Base-by-base conservation (phyloP, 2,888 invertebrate species). In the Drosophila multiciliata region DNA sequence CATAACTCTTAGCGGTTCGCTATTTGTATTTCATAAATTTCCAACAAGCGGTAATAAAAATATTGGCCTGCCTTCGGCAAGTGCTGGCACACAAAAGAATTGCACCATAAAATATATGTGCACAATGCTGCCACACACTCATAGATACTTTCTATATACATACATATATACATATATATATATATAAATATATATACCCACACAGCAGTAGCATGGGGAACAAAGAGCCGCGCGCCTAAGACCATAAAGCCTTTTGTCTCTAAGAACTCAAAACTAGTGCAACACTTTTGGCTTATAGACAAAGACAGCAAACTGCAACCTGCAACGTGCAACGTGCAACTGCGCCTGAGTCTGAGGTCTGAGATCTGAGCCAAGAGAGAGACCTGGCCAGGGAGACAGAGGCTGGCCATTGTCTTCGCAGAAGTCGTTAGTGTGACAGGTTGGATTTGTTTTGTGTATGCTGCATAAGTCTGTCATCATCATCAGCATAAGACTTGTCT, bases 341-440 rank as follows among this genome's bases (percentile, higher is more conserved):
- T 55, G 35, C 38, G 50, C 42, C 63, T 20, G 50, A 36, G 66
- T n/a, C 63, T 33, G 17, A 40, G 50, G 63, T 23, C 62, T 36
- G 11, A 32, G 52, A 26, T 38, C 20, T 33, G 12, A 54, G 26
- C 38, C 35, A 11, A 35, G 53, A 17, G 42, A 20, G 23, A 58
- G 54, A 66, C 45, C 53, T 20, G 52, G 29, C 38, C 2, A 33
- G 23, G n/a, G 32, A 65, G 66, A 62, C 48, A 48, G 66, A 65
- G 69, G 64, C 66, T 55, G 64, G 69, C 78, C 65, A 88, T 87
- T 89, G 91, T 88, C 80, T 91, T 91, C 91, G 91, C 83, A 90
- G 92, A 91, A 92, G 91, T 92, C 92, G 92, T 91, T 92, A 92
- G 91, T 90, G 90, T 89, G 91, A 91, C 89, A 91, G 91, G 91